Conservation (phyloP, 2,888 invertebrate species). For the Xylota sylvarum region DNA sequence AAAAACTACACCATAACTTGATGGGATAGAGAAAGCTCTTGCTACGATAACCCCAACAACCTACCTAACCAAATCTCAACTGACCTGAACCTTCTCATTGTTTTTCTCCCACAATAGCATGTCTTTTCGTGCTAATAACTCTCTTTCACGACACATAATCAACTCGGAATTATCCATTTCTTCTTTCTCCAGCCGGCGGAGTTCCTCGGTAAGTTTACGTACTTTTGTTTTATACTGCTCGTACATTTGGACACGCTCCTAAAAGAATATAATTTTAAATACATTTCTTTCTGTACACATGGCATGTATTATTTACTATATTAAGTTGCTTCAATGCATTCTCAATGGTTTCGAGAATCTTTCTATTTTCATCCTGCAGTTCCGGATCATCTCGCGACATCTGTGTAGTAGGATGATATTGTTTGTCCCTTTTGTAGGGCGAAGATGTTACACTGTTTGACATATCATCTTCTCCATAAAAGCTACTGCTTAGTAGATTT, state of each 20-base stretch:
- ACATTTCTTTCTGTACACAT: too few species aligned
- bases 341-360: slow-evolving; percentile 88
- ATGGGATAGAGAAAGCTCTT: background rate
- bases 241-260: slow-evolving; percentile 86
- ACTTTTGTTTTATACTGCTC: slow-evolving; percentile 85
- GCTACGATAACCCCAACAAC: background rate
- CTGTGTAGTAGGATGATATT: slow-evolving; percentile 83
- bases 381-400: slow-evolving; percentile 86
- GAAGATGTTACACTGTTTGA: slow-evolving; percentile 79
- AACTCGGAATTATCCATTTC: slow-evolving; percentile 86
- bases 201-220: slow-evolving; percentile 85
- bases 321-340: slow-evolving; percentile 88
- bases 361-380: slow-evolving; percentile 88
- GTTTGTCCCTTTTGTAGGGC: slow-evolving; percentile 82
- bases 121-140: slow-evolving; percentile 83
- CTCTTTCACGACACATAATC: slow-evolving; percentile 86
- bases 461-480: slow-evolving; percentile 82
- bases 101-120: slow-evolving; percentile 85
- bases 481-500: slow-evolving; percentile 87
- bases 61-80: slow-evolving; percentile 28
- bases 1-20: slow-evolving; percentile 8
- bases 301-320: slow-evolving; percentile 80
- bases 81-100: slow-evolving; percentile 84
- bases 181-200: slow-evolving; percentile 85
- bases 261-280: slow-evolving; percentile 69